Conservation (phyloP, 1,140 invertebrate species). For the Heliconius eleuchia region DNA sequence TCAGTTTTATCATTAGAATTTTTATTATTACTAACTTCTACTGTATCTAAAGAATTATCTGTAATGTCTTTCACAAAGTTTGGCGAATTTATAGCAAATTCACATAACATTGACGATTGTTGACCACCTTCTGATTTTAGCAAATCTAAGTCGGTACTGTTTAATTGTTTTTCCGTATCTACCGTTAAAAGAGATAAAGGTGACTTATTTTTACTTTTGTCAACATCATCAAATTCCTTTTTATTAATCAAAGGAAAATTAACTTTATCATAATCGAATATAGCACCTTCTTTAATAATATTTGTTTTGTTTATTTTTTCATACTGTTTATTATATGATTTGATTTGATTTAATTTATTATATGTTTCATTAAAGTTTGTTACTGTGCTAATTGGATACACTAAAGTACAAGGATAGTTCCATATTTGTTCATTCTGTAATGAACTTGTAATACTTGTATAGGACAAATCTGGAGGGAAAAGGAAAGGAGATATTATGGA, state of each 20-base stretch:
- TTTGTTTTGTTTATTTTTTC: not conserved
- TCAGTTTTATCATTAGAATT: slow-evolving; percentile 11
- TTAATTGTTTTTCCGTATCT: slow-evolving; percentile 49
- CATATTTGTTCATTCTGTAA: slow-evolving; percentile 10
- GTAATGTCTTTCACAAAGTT: slow-evolving; percentile 20
- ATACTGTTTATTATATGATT: not conserved
- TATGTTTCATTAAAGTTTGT: not conserved
- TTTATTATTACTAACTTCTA: not conserved
- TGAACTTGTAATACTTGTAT: not conserved
- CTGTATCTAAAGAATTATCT: not conserved
- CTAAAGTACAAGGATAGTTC: slow-evolving; percentile 12
- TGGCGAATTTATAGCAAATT: slow-evolving; percentile 43
- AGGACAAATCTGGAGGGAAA: slow-evolving; percentile 10
- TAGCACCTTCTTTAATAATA: not conserved
- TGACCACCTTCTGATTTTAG: slow-evolving; percentile 20
- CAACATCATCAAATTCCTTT: not conserved
- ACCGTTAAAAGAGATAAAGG: slow-evolving; percentile 38
- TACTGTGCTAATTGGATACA: slow-evolving; percentile 20
- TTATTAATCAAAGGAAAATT: not conserved
- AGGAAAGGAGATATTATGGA: not conserved
- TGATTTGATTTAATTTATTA: not conserved
- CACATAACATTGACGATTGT: slow-evolving; percentile 41
- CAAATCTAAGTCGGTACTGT: slow-evolving; percentile 51
- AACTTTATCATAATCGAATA: not conserved
- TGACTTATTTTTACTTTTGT: slow-evolving; percentile 28